A percentile compares a stretch with the other conserved stretches of the same genome.
phyloP scores from a whole-genome alignment of 2,888 invertebrate genomes.

The Arrhopalites spinosus region DNA sequence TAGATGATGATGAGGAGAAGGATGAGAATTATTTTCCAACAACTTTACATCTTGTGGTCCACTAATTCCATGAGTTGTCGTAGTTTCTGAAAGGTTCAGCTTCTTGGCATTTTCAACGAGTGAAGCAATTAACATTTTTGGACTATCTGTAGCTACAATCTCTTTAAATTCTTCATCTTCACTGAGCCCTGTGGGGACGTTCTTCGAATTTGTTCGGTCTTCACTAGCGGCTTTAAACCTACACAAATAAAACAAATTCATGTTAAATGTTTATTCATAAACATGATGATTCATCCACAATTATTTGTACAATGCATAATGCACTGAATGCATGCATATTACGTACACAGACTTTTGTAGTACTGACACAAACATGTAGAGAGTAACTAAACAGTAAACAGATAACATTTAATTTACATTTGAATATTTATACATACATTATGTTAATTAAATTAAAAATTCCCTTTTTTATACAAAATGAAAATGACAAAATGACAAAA shows the following conservation, averaged over 20 bases:
- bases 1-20: neutral
- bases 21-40: too few species aligned
- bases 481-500: neutral
- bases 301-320: too few species aligned
- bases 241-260: too few species aligned
- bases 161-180: too few species aligned
- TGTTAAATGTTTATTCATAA: too few species aligned
- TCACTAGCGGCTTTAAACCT: constrained; percentile 28
- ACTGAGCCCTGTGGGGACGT: constrained; percentile 3
- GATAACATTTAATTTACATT: too few species aligned
- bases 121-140: constrained; percentile 37
- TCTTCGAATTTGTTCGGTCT: constrained; percentile 2
- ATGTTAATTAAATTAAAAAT: neutral
- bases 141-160: too few species aligned
- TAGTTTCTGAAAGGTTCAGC: constrained; percentile 32
- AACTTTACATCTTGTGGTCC: constrained; percentile 11
- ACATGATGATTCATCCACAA: too few species aligned
- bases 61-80: neutral
- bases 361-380: neutral
- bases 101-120: constrained; percentile 39
- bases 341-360: neutral
- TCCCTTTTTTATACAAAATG: neutral
- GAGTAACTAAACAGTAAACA: too few species aligned
- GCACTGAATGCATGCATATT: too few species aligned
- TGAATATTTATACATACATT: neutral